A percentile compares a stretch with the other conserved stretches of the same genome.
Conservation (phyloP, 2,888 invertebrate genomes). For the Melinaea marsaeus region DNA sequence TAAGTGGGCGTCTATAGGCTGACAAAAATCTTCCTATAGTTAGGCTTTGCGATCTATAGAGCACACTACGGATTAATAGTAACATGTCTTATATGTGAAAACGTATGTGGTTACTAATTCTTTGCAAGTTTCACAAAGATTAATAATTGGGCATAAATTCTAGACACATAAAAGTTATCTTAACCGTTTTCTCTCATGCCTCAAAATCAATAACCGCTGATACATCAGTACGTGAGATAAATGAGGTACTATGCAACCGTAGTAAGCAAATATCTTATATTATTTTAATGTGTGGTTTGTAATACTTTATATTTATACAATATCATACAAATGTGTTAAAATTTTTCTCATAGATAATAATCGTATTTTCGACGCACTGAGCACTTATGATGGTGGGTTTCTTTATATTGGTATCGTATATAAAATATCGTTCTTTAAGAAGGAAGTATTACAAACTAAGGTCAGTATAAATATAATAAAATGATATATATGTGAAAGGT, state of each 20-base stretch:
- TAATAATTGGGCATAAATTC: neutral
- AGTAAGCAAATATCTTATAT: neutral
- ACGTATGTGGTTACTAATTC: neutral
- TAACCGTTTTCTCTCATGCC: neutral
- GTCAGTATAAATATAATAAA: constrained; percentile 21
- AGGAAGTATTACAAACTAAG: constrained; percentile 19
- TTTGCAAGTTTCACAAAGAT: neutral
- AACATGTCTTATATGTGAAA: too few species aligned
- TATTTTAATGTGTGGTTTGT: too few species aligned
- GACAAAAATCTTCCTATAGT: neutral
- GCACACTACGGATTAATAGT: neutral
- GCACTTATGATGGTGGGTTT: constrained; percentile 12
- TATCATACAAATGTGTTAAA: too few species aligned
- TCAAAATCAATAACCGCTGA: constrained; percentile 1
- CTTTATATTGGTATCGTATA: constrained; percentile 18
- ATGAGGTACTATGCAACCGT: neutral
- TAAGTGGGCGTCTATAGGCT: too few species aligned
- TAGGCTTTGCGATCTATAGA: neutral
- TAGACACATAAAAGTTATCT: neutral
- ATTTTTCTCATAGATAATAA: constrained; percentile 2
- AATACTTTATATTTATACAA: too few species aligned
- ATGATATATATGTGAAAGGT: constrained; percentile 20
- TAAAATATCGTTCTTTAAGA: too few species aligned
- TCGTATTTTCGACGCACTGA: constrained; percentile 11
- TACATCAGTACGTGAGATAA: neutral